Evolutionary conservation across 2,888 invertebrate genomes (phyloP), one percentile per base, ranked within the genome.

Genomic region (Trissolcus brochymenae): DNA sequence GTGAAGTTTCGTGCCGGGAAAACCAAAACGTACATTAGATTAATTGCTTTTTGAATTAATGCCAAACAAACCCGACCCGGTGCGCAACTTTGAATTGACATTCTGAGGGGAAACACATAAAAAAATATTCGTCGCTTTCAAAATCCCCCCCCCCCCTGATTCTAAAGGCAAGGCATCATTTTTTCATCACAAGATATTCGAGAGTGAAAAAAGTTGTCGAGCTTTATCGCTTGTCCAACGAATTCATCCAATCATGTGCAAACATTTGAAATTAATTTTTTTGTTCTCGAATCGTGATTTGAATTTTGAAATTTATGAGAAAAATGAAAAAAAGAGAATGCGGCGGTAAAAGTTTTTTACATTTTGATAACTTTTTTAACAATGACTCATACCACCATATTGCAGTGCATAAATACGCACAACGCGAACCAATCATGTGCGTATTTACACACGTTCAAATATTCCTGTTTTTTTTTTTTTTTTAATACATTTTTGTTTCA

Each of bases 401-500:
- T 56, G 46, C 46, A 56, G 55, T 25, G 55, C 43, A 49, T 72
- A 57, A 66, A 72, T 65, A 60, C 49, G 75, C 72, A 68, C 59
- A 35, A 51, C 59, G 71, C 43, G 7, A 57, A 19, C 50, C 19
- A 62, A 68, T 54, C 43, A 56, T 61, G 72, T 73, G 76, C 73
- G 70, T 76, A 75, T 79, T 79, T 68, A 43, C 57, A 65, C 64
- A 35, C 35, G 11, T 11, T 35, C 11, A 9, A 11, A 35, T 11
- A 35, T 35, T 35, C 35, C 1, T 11, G 9, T 35, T 67, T 59
- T 35, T 71, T 43, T 50, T 35, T 67, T 59, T 35, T 71, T 43
- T 50, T 13, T 29, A 43, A 41, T 40, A 19, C 35, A 50, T 17
- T 17, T 14, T 49, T 65, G n/a, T 56, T 13, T 35, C 1, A 11